Base-by-base conservation (phyloP, 2,113 vertebrate genomes). In the Pavo muticus region DNA sequence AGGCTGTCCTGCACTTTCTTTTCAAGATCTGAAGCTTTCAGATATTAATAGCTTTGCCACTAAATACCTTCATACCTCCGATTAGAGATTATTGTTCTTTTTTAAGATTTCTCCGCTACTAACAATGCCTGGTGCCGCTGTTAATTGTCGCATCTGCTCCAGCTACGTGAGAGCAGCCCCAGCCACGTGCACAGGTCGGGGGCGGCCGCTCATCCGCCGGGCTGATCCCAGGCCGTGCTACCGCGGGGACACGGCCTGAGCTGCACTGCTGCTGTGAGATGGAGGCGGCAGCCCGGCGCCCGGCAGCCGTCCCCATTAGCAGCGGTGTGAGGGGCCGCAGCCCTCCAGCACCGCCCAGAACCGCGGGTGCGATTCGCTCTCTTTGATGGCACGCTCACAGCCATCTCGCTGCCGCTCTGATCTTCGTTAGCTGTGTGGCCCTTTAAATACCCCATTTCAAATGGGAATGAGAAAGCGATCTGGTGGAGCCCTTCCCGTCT, bases 381-480 rank as follows among this genome's bases (percentile, higher is more conserved):
- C 85, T 89, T 91, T 69, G 83, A 69, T 84, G 74, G 57, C 8
- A 1, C 13, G 61, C 67, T 81, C 60, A 4, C 63, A 47, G 39
- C 72, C 54, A 8, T 52, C 94, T 59, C 52, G 77, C 75, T 59
- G 67, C 14, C 3, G 40, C 87, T 93, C 83, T 91, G 91, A 91
- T 92, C 95, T 95, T 73, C 59, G 52, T 83, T 3, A 21, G 72
- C 85, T 32, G 30, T 78, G 3, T 27, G 32, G 93, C 83, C 87
- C 93, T 96, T 91, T 84, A 95, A 95, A 90, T 87, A 48, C 37
- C 83, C 80, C 4, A 0, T 77, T 95, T 97, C 94, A 90, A 84
- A 91, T 35, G 67, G 67, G 87, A 91, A 60, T 35, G 39, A 65
- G 75, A 68, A 88, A 87, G 91, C 6, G 6, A 40, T 45, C 35